Percentiles rank a stretch among this genome's conserved stretches.
These are phyloP conservation scores for Trematomus loennbergii DNA, from an alignment of 2,113 vertebrate genomes.

Conservation along the genomic window DNA sequence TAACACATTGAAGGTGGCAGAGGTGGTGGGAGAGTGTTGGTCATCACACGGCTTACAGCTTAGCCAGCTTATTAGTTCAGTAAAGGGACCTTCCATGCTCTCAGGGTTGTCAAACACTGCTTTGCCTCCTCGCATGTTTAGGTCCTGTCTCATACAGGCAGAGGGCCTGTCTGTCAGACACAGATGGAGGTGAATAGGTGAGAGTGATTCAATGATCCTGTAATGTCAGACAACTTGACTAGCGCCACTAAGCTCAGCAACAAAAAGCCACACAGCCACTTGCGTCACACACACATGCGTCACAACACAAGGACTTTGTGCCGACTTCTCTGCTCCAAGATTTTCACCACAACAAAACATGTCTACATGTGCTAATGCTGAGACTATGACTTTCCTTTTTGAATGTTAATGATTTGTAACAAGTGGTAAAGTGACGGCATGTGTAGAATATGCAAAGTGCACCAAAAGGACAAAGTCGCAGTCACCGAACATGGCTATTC, in stretches of 20 bases:
- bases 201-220: constrained; percentile 60
- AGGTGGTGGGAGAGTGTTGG: constrained; percentile 78
- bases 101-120: constrained; percentile 63
- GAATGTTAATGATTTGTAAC: constrained; percentile 66
- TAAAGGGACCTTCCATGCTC: constrained; percentile 59
- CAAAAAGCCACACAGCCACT: constrained; percentile 39
- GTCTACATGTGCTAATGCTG: constrained; percentile 14
- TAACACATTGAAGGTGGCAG: constrained; percentile 74
- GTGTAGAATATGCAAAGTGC: constrained; percentile 68
- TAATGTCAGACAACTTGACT: constrained; percentile 48
- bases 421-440: constrained; percentile 61
- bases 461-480: constrained; percentile 59
- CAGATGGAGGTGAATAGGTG: constrained; percentile 59
- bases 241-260: constrained; percentile 38
- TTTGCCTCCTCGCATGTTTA: constrained; percentile 46
- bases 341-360: constrained; percentile 65
- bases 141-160: constrained; percentile 41
- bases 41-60: constrained; percentile 75
- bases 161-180: constrained; percentile 46
- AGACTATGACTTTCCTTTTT: constrained; percentile 57
- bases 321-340: constrained; percentile 26
- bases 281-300: constrained; percentile 11
- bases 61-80: constrained; percentile 73
- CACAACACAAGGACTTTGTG: constrained; percentile 33
- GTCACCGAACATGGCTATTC: constrained; percentile 60